These are phyloP conservation scores for Cyrtorhinus lividipennis DNA, from an alignment of 1,140 invertebrate species.

Conservation along the genomic window DNA sequence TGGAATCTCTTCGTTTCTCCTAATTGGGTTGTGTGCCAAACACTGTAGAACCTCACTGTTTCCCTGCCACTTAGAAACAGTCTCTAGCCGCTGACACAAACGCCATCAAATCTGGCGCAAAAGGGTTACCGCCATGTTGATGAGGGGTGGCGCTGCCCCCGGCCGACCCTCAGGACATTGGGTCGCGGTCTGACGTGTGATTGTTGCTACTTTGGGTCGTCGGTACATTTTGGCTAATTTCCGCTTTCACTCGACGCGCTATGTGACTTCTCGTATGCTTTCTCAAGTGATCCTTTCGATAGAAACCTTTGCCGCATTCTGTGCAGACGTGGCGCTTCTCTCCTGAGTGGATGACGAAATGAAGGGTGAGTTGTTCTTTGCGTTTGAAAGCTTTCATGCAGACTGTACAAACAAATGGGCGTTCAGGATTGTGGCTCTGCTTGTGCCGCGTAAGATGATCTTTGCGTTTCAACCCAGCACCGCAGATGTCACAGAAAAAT, in stretches of 20 bases:
- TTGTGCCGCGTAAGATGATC: conserved; percentile 37
- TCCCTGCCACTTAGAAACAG: conserved; percentile 27
- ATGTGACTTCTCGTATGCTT: conserved; percentile 41
- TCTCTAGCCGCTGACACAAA: conserved; percentile 28
- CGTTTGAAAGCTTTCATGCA: conserved; percentile 39
- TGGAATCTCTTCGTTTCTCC: no score
- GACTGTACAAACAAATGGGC: conserved; percentile 37
- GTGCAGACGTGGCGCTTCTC: conserved; percentile 37
- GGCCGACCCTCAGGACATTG: conserved; percentile 25
- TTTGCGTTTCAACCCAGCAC: conserved; percentile 35
- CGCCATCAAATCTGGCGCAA: conserved; percentile 26
- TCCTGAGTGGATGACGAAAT: conserved; percentile 36
- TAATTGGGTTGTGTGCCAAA: no score
- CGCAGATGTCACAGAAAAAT: conserved; percentile 38
- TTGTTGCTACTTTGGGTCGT: conserved; percentile 20
- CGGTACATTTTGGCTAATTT: conserved; percentile 47
- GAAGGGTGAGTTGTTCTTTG: conserved; percentile 38
- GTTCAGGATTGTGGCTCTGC: conserved; percentile 37
- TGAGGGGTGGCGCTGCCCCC: conserved; percentile 13
- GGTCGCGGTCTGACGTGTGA: neutral
- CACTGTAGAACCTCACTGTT: no score
- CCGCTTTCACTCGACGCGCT: conserved; percentile 50
- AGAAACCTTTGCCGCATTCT: conserved; percentile 43
- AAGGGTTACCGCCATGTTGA: conserved; percentile 6
- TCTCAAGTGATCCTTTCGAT: conserved; percentile 42